Evolutionary conservation across 2,797 vertebrate species (phyloP).

Genomic region (Prionace glauca): DNA sequence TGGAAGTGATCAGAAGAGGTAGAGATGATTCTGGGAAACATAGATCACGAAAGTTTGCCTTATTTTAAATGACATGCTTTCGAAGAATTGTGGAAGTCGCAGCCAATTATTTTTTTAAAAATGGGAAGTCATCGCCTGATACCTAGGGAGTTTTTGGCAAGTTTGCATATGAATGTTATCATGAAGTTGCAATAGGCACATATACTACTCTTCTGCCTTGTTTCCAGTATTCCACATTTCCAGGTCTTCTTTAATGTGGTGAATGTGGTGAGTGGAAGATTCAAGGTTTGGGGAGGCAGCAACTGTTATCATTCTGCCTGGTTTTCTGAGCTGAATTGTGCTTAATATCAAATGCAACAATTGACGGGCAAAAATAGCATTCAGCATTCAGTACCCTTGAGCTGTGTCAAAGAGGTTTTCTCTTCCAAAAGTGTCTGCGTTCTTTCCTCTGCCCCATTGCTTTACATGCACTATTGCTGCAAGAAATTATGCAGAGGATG

Average conservation of each 20-base stretch:
- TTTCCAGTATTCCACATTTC: not conserved
- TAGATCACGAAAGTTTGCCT: too few relatives aligned
- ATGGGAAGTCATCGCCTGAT: too few relatives aligned
- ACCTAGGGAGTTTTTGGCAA: too few relatives aligned
- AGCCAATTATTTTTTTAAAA: too few relatives aligned
- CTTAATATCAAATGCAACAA: not conserved
- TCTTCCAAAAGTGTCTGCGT: not conserved
- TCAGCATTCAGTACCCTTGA: not conserved
- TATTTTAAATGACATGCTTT: too few relatives aligned
- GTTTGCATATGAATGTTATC: not conserved
- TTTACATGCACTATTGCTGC: not conserved
- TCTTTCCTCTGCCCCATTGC: not conserved
- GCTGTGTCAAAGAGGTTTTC: not conserved
- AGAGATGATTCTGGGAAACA: too few relatives aligned
- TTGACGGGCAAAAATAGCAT: not conserved
- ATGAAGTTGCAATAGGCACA: not conserved
- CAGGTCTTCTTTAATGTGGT: not conserved
- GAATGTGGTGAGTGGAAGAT: not conserved
- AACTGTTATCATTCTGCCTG: not conserved
- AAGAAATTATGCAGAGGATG: not conserved
- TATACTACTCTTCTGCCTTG: not conserved
- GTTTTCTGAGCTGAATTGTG: not conserved
- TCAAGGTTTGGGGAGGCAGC: not conserved
- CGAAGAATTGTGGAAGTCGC: too few relatives aligned
- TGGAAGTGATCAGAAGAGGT: not conserved